Base-by-base conservation (phyloP, 2,113 vertebrate species). In the Hystrix brachyura region DNA sequence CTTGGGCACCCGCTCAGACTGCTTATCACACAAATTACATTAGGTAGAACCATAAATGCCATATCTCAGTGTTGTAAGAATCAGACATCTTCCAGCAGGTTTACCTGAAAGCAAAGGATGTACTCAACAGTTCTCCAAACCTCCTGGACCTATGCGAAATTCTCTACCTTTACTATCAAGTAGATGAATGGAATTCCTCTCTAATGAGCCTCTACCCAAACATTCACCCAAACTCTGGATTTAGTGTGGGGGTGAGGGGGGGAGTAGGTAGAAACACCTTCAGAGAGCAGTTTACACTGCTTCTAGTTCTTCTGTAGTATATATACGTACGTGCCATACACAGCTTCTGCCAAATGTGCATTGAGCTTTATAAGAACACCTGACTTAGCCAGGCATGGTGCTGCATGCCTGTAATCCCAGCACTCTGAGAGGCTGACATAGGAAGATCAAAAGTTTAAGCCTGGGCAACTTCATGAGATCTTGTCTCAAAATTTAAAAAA, bases 21-120 rank as follows among this genome's bases (percentile, higher is more conserved):
- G 71, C 46, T 96, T 95, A 97, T 94, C 74, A 76, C 65, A 90
- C 88, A 97, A 98, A 98, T 87, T 94, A 57, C 87, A 92, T 97
- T 92, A 97, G 90, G 79, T 89, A 92, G 95, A 96, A 96, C 43
- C 74, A 93, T 67, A 90, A 95, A 90, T 87, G 64, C 79, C 34
- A 71, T 57, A 94, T 96, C 85, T 96, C 55, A 79, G 78, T 91
- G 90, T 81, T 81, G 32, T 92, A 93, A 89, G 32, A 92, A 93
- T 97, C 34, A 72, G 55, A 86, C 86, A 69, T 85, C 91, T 94
- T 93, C 53, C 48, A 87, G 62, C 69, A 95, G 15, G 34, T 93
- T 96, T 91, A 19, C 38, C 32, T 94, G 46, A 96, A 97, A 96
- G 48, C 38, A 92, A 67, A 94, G 12, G 72, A 51, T 13, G 29